phyloP scores from a whole-genome alignment of 1,140 invertebrate genomes.

The Procambarus virginalis region DNA sequence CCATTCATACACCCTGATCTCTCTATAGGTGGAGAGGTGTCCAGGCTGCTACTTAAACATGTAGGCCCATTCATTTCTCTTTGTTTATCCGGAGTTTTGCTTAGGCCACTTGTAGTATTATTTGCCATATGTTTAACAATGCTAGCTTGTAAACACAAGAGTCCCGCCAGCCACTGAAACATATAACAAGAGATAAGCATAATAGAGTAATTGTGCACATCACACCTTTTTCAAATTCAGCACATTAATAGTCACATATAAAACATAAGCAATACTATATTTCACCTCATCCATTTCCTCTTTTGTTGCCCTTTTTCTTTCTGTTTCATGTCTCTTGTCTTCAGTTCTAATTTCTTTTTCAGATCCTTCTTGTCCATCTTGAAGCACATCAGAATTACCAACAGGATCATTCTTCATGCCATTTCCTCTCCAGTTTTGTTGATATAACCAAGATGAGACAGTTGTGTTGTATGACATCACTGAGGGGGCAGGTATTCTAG shows the following conservation, averaged over 20 bases:
- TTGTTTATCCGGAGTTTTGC: constrained; percentile 18
- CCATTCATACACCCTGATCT: constrained; percentile 52
- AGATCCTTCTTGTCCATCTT: constrained; percentile 7
- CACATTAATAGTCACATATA: background rate
- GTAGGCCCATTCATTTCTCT: constrained; percentile 47
- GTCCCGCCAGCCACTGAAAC: constrained; percentile 75
- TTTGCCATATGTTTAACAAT: constrained; percentile 74
- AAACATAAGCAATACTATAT: background rate
- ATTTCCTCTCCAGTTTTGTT: constrained; percentile 13
- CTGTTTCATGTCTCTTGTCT: constrained; percentile 35
- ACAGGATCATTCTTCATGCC: constrained; percentile 47
- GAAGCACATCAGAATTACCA: background rate
- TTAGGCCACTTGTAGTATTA: constrained; percentile 18
- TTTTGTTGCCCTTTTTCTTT: constrained; percentile 59
- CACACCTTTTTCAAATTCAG: background rate
- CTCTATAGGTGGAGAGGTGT: constrained; percentile 26
- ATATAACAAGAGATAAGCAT: constrained; percentile 24
- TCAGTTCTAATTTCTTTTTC: constrained; percentile 28
- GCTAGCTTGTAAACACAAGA: constrained; percentile 75
- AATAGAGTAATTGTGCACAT: background rate
- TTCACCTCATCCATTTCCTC: constrained; percentile 59
- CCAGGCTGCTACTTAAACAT: constrained; percentile 71
- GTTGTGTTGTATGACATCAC: background rate
- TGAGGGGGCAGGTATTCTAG: background rate
- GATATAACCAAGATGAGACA: background rate